Percentiles rank a stretch among this genome's conserved stretches.
These are phyloP conservation scores for Heliocidaris erythrogramma DNA, from an alignment of 35 echinoderm and acorn worm genomes.

Conservation along the genomic window DNA sequence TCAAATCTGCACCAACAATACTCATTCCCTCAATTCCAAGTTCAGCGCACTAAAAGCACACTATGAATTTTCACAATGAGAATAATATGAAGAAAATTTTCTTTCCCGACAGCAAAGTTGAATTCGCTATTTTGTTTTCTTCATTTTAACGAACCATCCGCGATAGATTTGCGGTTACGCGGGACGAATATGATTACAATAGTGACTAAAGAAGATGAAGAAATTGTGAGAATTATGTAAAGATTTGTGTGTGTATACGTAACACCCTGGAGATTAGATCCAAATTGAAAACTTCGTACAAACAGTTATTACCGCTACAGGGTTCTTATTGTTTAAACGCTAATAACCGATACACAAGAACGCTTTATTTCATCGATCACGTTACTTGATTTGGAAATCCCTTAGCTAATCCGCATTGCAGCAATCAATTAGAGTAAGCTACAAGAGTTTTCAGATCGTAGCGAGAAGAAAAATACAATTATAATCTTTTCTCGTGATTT, in stretches of 20 bases:
- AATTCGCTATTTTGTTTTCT: background rate
- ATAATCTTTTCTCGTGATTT: background rate
- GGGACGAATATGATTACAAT: conserved; percentile 2
- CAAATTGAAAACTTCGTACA: conserved; percentile 12
- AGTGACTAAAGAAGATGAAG: background rate
- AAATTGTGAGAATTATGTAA: background rate
- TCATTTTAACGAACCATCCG: background rate
- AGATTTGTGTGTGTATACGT: background rate
- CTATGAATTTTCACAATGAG: background rate
- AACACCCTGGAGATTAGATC: background rate
- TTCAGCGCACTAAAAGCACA: conserved; percentile 42
- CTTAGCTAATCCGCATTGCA: background rate
- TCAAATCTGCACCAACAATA: background rate
- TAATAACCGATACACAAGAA: conserved; percentile 17
- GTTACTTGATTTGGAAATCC: background rate
- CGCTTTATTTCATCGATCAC: background rate
- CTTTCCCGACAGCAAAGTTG: background rate
- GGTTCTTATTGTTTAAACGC: conserved; percentile 33
- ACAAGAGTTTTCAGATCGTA: background rate
- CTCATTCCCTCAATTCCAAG: background rate
- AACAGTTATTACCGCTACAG: conserved; percentile 23
- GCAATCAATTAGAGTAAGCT: conserved; percentile 19
- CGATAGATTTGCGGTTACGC: conserved; percentile 5
- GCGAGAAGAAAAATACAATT: background rate
- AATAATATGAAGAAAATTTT: conserved; percentile 4